phyloP scores from a whole-genome alignment of 2,888 invertebrate species.

The Pinctada fucata region DNA sequence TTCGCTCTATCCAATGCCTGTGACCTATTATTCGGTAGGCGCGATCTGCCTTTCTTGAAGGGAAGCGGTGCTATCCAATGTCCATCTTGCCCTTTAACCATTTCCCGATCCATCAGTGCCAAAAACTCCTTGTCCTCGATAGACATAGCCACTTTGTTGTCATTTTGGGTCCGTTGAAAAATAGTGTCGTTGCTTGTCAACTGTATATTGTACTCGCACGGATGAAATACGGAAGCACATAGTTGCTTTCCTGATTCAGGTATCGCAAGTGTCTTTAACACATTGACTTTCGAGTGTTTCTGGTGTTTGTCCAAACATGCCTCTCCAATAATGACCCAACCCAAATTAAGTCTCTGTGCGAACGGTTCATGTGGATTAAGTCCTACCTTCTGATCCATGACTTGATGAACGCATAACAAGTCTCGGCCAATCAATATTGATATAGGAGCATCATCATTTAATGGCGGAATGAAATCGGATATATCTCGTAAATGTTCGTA shows the following conservation, averaged over 20 bases:
- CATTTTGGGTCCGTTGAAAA: constrained; percentile 17
- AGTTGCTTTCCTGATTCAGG: not conserved
- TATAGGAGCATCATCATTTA: constrained; percentile 14
- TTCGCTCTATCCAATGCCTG: constrained; percentile 30
- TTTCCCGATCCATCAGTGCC: constrained; percentile 16
- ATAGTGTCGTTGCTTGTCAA: not conserved
- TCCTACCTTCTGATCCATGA: too few species aligned
- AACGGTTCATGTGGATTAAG: too few species aligned
- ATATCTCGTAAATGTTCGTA: constrained; percentile 32
- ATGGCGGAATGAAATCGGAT: constrained; percentile 14
- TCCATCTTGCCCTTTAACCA: constrained; percentile 27
- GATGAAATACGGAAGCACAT: constrained; percentile 9
- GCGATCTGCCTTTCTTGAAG: constrained; percentile 13
- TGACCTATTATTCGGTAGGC: constrained; percentile 32
- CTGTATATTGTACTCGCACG: constrained; percentile 4
- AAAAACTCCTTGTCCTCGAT: constrained; percentile 37
- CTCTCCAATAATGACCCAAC: constrained; percentile 29
- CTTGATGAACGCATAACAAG: too few species aligned
- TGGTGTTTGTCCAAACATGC: constrained; percentile 15
- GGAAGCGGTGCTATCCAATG: constrained; percentile 35
- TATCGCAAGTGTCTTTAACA: not conserved
- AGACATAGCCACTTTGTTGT: constrained; percentile 28
- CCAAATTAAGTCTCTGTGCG: too few species aligned
- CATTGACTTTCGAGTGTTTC: not conserved
- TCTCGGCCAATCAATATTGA: too few species aligned